A percentile compares a stretch with the other conserved stretches of the same genome.
These are phyloP conservation scores for Phaetusa simplex DNA, from an alignment of 2,113 vertebrate genomes.

Conservation along the genomic window DNA sequence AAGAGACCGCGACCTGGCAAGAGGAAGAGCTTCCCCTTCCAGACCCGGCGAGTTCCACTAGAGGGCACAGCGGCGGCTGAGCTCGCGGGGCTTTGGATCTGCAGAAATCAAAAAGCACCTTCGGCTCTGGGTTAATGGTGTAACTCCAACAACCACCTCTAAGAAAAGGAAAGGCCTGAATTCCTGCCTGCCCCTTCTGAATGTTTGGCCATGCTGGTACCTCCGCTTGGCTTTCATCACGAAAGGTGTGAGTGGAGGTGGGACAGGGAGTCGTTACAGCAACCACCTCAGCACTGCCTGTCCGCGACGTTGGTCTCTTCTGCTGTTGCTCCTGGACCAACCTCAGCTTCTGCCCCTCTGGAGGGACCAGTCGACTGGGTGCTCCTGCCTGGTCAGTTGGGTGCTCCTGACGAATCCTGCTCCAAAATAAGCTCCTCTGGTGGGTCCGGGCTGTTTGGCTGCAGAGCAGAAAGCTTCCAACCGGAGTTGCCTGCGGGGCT, in stretches of 20 bases:
- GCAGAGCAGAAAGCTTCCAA: neutral
- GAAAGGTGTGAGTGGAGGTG: neutral
- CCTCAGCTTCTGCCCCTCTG: neutral
- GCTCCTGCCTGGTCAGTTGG: neutral
- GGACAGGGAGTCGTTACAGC: neutral
- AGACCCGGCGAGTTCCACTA: neutral
- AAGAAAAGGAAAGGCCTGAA: neutral
- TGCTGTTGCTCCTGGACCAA: fast-evolving
- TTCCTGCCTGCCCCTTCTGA: neutral
- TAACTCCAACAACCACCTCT: neutral
- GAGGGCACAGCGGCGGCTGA: neutral
- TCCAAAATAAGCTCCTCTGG: neutral
- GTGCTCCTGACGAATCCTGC: neutral
- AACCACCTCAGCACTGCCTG: neutral
- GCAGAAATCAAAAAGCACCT: neutral
- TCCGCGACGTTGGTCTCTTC: neutral
- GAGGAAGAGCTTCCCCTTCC: neutral
- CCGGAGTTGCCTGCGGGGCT: neutral
- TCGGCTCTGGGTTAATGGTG: neutral
- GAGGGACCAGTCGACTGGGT: too few species aligned
- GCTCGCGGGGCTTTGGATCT: neutral
- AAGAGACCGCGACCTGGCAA: neutral
- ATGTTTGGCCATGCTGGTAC: neutral
- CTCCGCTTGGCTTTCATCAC: neutral
- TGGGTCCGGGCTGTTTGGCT: neutral